These are phyloP conservation scores for Eremobia ochroleuca DNA, from an alignment of 2,888 invertebrate genomes.

Conservation along the genomic window DNA sequence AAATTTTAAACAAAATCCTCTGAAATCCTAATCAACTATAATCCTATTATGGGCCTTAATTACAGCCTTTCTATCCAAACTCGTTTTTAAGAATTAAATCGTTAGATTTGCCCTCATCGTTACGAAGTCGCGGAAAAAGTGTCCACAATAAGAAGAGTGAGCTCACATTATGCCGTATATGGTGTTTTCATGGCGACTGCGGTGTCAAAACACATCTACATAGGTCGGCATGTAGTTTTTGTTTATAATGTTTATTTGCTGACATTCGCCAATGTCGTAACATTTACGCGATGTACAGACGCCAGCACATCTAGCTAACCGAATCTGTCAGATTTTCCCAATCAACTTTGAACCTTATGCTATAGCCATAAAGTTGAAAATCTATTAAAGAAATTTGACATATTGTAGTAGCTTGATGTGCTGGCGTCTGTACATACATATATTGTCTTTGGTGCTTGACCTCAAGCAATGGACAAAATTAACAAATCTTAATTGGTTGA, in stretches of 20 bases:
- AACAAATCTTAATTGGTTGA: background rate
- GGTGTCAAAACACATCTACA: background rate
- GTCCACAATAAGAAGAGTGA: background rate
- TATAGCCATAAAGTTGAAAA: no score
- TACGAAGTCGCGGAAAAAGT: background rate
- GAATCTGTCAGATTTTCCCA: no score
- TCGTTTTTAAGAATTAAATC: background rate
- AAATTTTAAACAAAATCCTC: conserved; percentile 8
- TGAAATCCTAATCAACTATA: conserved; percentile 24
- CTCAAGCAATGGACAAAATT: background rate
- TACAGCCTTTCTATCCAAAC: conserved; percentile 15
- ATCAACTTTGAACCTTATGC: no score
- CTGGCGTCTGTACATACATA: no score
- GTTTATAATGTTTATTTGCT: background rate
- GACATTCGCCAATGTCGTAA: background rate
- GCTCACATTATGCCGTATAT: no score
- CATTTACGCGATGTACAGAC: background rate
- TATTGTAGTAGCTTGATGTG: no score
- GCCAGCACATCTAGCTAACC: no score
- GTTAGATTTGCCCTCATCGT: background rate
- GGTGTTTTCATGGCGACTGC: background rate
- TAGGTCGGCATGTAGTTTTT: background rate
- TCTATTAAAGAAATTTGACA: no score
- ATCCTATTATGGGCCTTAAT: conserved; percentile 42
- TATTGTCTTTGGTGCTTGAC: background rate